Evolutionary conservation across 2,113 vertebrate species (phyloP), one percentile per base, ranked within the genome.

Genomic region (Boulengeromyrus knoepffleri): DNA sequence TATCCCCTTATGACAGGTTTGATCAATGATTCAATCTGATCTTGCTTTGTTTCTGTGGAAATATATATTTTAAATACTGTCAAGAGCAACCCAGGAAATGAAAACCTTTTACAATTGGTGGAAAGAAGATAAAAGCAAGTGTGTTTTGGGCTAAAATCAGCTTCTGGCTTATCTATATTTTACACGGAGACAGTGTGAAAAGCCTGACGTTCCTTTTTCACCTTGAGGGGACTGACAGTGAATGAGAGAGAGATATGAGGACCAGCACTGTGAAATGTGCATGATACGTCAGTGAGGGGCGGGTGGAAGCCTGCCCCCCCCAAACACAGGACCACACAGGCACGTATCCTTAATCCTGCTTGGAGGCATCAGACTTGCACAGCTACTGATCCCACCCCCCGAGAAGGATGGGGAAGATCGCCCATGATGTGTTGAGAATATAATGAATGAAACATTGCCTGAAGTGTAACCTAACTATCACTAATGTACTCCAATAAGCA

Each of bases 131-230:
- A 83, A 86, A 66, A 62, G 42, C 8, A 77, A 39, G 39, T 39
- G 15, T 36, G 27, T 53, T 42, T 50, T 52, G 15, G 3, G 50
- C 53, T 58, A 77, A 58, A 84, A 85, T 39, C 80, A 66, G 39
- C 42, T 86, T n/a, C n/a, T 66, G 52, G 7, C 19, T 85, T 85
- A 89, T 89, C 53, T 85, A 62, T 89, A 58, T 62, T 85, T 89
- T 45, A 62, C 36, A 89, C 24, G 85, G 58, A 21, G 13, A 53
- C 52, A 42, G 50, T 66, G 45, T 89, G 42, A 47, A 45, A 90
- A 90, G 80, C 89, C 56, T 62, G 53, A 49, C 39, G 45, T 19
- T 21, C 52, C 31, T 86, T 52, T 90, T 85, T 90, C 50, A 47
- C 53, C 80, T 66, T 39, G 52, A 56, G 56, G 56, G 42, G 56